Base-by-base conservation (phyloP, 2,113 vertebrate genomes). In the Furnarius figulus region DNA sequence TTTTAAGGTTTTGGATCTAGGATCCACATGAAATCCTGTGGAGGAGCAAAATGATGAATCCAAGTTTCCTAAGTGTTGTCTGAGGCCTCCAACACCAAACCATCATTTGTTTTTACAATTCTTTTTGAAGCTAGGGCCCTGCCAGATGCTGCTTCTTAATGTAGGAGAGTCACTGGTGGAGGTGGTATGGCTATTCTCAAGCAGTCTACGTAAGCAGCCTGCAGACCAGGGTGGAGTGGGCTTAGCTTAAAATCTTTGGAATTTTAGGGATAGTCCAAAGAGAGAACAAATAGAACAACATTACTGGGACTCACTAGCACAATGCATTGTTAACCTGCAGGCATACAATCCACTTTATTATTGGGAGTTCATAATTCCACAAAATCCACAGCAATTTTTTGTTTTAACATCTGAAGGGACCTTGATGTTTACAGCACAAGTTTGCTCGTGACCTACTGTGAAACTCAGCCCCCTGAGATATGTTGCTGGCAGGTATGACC, bases 221-320 rank as follows among this genome's bases (percentile, higher is more conserved):
- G n/a, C 27, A 66, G 68, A 83, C 23, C 9, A 65, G 58, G 17
- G 58, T 58, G 62, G 30, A 70, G 67, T 10, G 39, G 55, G 67
- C 12, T 97, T 89, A 95, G 25, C 4, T 66, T 80, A 80, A 88
- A 79, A 83, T 73, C 71, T 55, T 58, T n/a, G 87, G 95, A 97
- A 97, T 93, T 93, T 78, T 58, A 85, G 40, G 52, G 40, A 33
- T 59, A 25, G 62, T 58, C 14, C 23, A 88, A 47, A 78, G 15
- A 70, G 2, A 82, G 7, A 19, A 68, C 7, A 77, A 37, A 61
- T 89, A 76, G 7, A 3, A 3, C 40, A 52, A 19, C 3, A 1
- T 67, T 91, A 50, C 53, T 68, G 50, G 27, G 49, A 40, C 7
- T 70, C 23, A 72, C 27, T 58, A 35, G 12, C 4, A 5, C 0